Base-by-base conservation (phyloP, 2,797 vertebrate species). In the Spinus pinus region DNA sequence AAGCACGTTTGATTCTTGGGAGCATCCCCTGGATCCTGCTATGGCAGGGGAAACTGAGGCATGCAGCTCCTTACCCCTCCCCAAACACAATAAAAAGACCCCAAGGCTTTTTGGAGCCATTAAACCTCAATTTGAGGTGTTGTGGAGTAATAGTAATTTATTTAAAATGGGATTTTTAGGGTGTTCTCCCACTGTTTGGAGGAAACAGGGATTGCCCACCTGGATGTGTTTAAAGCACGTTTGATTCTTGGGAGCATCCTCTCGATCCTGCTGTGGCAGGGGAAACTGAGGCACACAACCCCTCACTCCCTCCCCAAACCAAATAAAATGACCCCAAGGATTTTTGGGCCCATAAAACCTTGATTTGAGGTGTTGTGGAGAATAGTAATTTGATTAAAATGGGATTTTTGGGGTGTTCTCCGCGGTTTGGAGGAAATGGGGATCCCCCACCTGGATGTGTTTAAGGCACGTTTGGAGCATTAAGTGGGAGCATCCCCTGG, bases 311-410 rank as follows among this genome's bases (percentile, higher is more conserved):
- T 30, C 17, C 10, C 11, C 28, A 51, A 51, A 51, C 50, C 17
- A 17, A 51, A 51, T 3, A 19, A 3, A 30, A 30, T 19, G 17
- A 30, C 2, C 16, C 3, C 33, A 31, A 7, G 19, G 3, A 3
- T 15, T 14, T 47, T 30, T 8, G 8, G 1, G 27, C 11, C 10
- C 1, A 3, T 30, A 6, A 62, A 30, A 8, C 1, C 6, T 17
- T 20, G 0, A 0, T 42, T 4, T 50, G 11, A 9, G 47, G 16
- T 9, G 21, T 4, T 0, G 2, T 2, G 30, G 25, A 1, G 9
- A 6, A 39, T 1, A 3, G 0, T 0, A 0, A 2, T 15, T 47
- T 41, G 4, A 0, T 53, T 53, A 3, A 44, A 35, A 31, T 12
- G 12, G n/a, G 25, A 11, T 1, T 7, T 42, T 57, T 35, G 49